Conservation (phyloP, 2,888 invertebrate genomes). For the Ellobium chinense region DNA sequence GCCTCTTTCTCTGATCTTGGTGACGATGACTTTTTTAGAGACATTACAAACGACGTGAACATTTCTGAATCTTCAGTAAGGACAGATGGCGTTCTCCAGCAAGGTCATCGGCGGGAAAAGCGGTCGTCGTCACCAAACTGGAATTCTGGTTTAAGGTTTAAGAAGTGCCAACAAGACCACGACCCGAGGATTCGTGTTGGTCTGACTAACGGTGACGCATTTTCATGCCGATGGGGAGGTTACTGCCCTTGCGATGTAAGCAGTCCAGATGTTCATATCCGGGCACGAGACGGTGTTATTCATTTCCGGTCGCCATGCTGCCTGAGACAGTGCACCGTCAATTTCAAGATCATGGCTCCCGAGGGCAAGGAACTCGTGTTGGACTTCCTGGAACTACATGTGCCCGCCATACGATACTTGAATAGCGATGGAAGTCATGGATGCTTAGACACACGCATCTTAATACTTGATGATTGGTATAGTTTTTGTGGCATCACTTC, state of each 20-base stretch:
- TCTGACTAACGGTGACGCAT: not conserved
- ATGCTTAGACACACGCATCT: not conserved
- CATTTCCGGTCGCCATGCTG: not conserved
- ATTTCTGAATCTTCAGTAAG: too few species aligned
- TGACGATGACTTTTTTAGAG: too few species aligned
- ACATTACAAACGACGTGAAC: too few species aligned
- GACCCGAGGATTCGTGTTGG: not conserved
- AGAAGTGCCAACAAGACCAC: not conserved
- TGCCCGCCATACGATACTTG: not conserved
- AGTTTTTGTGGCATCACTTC: not conserved
- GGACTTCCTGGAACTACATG: not conserved
- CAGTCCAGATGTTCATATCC: not conserved
- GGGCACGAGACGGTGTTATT: not conserved
- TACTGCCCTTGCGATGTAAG: not conserved
- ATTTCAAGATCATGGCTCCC: not conserved
- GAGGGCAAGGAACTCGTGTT: not conserved
- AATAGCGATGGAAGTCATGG: not conserved
- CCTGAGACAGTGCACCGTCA: not conserved
- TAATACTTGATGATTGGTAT: not conserved
- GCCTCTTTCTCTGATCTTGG: too few species aligned
- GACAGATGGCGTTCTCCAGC: too few species aligned
- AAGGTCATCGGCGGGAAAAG: too few species aligned
- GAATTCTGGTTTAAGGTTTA: not conserved
- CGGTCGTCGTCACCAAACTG: not conserved
- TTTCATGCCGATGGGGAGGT: not conserved